phyloP scores from a whole-genome alignment of 2,888 invertebrate species.

The Heliconius sara region DNA sequence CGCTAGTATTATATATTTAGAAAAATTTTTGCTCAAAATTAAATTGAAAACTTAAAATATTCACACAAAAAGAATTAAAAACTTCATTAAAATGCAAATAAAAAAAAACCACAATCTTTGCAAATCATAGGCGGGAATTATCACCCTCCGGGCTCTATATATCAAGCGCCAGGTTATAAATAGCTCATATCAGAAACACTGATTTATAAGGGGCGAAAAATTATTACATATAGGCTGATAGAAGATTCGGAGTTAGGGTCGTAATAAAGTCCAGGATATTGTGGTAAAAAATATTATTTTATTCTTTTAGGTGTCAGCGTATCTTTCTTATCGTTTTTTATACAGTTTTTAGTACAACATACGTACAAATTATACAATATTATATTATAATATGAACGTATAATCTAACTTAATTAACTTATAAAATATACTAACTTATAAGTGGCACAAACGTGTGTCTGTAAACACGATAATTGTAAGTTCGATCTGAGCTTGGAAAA shows the following conservation, averaged over 20 bases:
- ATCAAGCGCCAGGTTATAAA: conserved; percentile 72
- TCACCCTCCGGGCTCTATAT: conserved; percentile 70
- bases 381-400: too few relatives aligned
- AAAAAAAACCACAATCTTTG: conserved; percentile 30
- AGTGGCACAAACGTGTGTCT: too few relatives aligned
- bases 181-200: conserved; percentile 74
- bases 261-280: conserved; percentile 45
- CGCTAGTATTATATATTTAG: too few relatives aligned
- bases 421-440: too few relatives aligned
- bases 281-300: conserved; percentile 44
- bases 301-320: conserved; percentile 42
- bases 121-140: conserved; percentile 65
- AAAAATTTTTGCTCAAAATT: too few relatives aligned
- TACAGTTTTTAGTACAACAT: conserved; percentile 5
- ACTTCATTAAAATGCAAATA: conserved; percentile 22
- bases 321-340: conserved; percentile 24
- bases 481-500: too few relatives aligned
- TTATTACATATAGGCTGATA: conserved; percentile 57
- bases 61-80: not conserved
- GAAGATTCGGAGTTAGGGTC: conserved; percentile 45
- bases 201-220: conserved; percentile 73
- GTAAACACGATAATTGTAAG: too few relatives aligned
- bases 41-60: too few relatives aligned
- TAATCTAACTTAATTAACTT: too few relatives aligned
- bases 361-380: too few relatives aligned